Percentiles rank a stretch among this genome's conserved stretches.
Evolutionary conservation across 2,888 invertebrate species (phyloP).

Genomic region (Andrena fulva): DNA sequence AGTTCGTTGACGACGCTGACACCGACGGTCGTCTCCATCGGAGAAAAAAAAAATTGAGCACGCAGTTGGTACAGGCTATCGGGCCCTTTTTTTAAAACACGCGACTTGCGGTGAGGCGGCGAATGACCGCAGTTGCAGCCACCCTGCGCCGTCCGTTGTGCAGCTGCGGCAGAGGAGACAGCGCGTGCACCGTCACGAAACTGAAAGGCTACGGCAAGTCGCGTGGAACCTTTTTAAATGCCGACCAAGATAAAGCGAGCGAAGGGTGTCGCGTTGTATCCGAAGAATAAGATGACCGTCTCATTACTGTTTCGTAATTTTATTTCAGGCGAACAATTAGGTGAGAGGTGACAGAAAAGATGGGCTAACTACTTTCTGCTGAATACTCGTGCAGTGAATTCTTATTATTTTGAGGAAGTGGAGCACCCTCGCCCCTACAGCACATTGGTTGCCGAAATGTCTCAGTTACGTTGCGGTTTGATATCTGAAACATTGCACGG

Average conservation of each 20-base stretch:
- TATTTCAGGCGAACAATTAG: background rate
- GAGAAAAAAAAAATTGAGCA: conserved; percentile 16
- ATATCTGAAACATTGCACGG: no score
- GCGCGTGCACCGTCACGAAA: conserved; percentile 45
- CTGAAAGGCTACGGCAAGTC: conserved; percentile 32
- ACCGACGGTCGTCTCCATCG: conserved; percentile 37
- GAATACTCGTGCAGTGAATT: no score
- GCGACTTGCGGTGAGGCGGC: conserved; percentile 57
- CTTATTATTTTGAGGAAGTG: no score
- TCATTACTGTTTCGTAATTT: background rate
- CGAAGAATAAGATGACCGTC: background rate
- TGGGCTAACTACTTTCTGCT: no score
- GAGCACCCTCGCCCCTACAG: no score
- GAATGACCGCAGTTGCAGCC: conserved; percentile 38
- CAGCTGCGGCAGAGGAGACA: conserved; percentile 32
- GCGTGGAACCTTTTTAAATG: conserved; percentile 27
- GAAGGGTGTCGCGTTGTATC: background rate
- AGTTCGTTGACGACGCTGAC: conserved; percentile 54
- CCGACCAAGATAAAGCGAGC: conserved; percentile 14
- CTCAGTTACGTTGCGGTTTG: no score
- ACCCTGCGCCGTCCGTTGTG: conserved; percentile 1
- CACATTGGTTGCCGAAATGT: no score
- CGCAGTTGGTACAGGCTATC: conserved; percentile 24
- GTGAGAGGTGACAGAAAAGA: no score
- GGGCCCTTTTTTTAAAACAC: conserved; percentile 26